These are phyloP conservation scores for Simalia tracyae DNA, from an alignment of 2,797 vertebrate species.

Conservation along the genomic window DNA sequence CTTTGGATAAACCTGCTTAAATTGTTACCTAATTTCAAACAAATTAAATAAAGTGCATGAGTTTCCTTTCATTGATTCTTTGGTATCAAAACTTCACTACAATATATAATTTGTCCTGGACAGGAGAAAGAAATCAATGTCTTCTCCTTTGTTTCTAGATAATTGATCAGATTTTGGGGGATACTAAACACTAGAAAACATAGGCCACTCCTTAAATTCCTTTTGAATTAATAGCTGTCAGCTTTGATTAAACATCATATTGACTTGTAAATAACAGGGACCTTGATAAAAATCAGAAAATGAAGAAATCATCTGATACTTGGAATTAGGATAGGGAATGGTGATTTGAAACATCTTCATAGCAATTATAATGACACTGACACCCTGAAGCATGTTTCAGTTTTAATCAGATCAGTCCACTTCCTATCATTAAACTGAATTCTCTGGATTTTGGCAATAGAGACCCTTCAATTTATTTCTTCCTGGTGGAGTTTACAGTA, in stretches of 20 bases:
- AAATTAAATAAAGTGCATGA: background rate
- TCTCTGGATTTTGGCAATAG: constrained; percentile 18
- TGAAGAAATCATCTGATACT: constrained; percentile 2
- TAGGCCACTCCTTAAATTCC: background rate
- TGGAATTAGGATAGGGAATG: background rate
- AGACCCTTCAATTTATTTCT: background rate
- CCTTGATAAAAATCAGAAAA: constrained; percentile 7
- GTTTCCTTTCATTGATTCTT: background rate
- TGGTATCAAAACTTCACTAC: background rate
- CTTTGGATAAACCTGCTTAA: background rate
- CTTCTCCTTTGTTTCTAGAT: constrained; percentile 13
- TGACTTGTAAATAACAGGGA: background rate
- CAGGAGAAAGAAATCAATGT: background rate
- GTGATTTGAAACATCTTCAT: background rate
- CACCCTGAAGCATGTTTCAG: constrained; percentile 2
- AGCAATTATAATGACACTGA: background rate
- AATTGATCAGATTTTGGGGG: background rate
- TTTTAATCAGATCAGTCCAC: background rate
- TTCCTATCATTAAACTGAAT: constrained; percentile 10
- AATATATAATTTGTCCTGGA: background rate
- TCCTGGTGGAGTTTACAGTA: constrained; percentile 4
- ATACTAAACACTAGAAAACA: background rate
- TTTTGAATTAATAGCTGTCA: background rate
- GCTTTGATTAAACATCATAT: background rate
- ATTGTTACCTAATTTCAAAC: background rate